These are phyloP conservation scores for Tachysurus vachellii DNA, from an alignment of 2,113 vertebrate species.

Conservation along the genomic window DNA sequence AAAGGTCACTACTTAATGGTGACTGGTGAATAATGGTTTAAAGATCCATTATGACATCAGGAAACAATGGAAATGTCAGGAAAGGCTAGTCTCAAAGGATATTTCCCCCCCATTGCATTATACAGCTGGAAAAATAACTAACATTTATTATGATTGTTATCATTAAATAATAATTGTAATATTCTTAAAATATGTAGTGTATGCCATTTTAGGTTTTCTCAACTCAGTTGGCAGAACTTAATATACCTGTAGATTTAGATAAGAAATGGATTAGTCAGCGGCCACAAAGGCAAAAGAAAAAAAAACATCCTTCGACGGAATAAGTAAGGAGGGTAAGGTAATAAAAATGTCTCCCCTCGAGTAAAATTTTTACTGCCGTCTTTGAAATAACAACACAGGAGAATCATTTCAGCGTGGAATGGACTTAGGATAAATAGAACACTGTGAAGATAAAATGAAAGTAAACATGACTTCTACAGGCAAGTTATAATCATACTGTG, in stretches of 20 bases:
- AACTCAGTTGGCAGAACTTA: background rate
- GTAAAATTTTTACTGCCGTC: background rate
- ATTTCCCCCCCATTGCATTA: background rate
- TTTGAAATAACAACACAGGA: background rate
- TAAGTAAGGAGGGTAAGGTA: background rate
- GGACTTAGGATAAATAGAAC: background rate
- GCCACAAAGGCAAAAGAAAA: background rate
- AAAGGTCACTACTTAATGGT: background rate
- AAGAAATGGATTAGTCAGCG: background rate
- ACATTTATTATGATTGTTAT: background rate
- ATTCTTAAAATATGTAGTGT: constrained; percentile 11
- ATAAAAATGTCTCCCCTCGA: background rate
- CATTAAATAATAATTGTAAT: background rate
- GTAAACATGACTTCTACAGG: background rate
- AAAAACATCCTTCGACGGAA: background rate
- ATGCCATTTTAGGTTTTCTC: background rate
- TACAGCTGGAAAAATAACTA: background rate
- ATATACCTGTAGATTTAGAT: background rate
- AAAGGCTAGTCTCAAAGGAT: background rate
- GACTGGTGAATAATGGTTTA: background rate
- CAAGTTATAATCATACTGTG: background rate
- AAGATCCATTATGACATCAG: background rate
- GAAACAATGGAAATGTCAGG: background rate
- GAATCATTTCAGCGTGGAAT: background rate
- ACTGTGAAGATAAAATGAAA: background rate